Base-by-base conservation (phyloP, 2,888 invertebrate species). In the Coenonympha arcania region DNA sequence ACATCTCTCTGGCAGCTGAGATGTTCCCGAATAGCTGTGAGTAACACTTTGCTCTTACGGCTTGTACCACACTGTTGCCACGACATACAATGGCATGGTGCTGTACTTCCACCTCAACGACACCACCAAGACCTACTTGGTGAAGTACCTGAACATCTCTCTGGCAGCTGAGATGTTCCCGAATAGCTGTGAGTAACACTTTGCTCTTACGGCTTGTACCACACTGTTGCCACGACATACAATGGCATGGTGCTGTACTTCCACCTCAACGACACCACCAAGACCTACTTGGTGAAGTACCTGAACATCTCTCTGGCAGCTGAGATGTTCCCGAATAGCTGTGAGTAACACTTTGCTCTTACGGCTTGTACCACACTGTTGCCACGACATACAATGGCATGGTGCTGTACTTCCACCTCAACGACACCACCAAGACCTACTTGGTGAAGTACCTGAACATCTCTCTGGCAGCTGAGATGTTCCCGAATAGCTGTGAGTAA, bases 401-500 rank as follows among this genome's bases (percentile, higher is more conserved):
- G 64, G 63, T 71, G 33, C 57, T 79, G 55, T 42, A 65, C 59
- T 69, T 69, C 83, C 48, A 64, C 69, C 60, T 60, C 76, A 66
- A 82, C 68, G 56, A 65, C 60, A 64, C 73, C 74, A 65, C 69
- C 62, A 62, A 76, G 79, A 51, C 61, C 70, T 65, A 79, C 69
- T 53, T 60, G 63, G 49, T 76, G 64, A 59, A 68, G 77, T 62
- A 61, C 49, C 47, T 84, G 48, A 73, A 83, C 59, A 56, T 83
- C 52, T n/a, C n/a, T 59, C 64, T 85, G 1, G 63, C 69, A 2
- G 63, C 74, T 0, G 71, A 89, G 57, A 69, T 79, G 28, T 89
- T 89, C 56, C 64, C 71, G 18, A 79, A 79, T 52, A 66, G 68
- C n/a, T n/a, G n/a, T n/a, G n/a, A n/a, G n/a, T n/a, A n/a, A n/a